Evolutionary conservation across 64 coral and sea anemone species (phyloP).

Genomic region (Montipora capricornis): DNA sequence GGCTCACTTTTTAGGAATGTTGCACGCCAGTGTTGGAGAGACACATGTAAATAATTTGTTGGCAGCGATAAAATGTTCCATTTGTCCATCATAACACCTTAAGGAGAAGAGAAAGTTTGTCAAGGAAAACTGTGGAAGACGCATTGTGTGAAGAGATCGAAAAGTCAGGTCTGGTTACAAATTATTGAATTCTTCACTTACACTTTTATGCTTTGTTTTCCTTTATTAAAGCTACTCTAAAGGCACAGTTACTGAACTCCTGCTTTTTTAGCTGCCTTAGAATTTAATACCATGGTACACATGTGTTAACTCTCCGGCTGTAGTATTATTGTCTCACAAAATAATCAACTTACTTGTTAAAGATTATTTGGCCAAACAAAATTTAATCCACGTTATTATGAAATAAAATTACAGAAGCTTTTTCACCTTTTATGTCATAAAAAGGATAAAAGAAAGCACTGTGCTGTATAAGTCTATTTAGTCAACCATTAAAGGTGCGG

Average conservation of each 20-base stretch:
- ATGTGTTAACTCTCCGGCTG: background rate
- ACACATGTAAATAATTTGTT: background rate
- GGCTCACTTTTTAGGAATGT: background rate
- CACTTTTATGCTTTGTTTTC: background rate
- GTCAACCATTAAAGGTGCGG: background rate
- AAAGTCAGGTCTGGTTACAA: background rate
- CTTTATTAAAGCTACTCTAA: background rate
- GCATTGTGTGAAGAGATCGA: background rate
- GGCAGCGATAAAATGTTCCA: background rate
- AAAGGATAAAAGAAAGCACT: background rate
- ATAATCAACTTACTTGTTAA: background rate
- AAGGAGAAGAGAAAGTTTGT: background rate
- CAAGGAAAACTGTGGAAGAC: background rate
- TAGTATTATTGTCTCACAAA: background rate
- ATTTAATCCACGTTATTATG: background rate
- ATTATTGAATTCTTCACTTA: background rate
- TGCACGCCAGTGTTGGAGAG: background rate
- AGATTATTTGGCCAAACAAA: background rate
- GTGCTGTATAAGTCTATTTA: background rate
- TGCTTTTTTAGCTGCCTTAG: background rate
- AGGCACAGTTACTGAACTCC: background rate
- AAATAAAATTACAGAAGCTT: background rate
- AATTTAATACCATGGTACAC: background rate
- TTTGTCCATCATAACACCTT: background rate
- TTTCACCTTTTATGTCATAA: background rate